Evolutionary conservation across 2,888 invertebrate genomes (phyloP), one percentile per base, ranked within the genome.

Genomic region (Caradrina kadenii): DNA sequence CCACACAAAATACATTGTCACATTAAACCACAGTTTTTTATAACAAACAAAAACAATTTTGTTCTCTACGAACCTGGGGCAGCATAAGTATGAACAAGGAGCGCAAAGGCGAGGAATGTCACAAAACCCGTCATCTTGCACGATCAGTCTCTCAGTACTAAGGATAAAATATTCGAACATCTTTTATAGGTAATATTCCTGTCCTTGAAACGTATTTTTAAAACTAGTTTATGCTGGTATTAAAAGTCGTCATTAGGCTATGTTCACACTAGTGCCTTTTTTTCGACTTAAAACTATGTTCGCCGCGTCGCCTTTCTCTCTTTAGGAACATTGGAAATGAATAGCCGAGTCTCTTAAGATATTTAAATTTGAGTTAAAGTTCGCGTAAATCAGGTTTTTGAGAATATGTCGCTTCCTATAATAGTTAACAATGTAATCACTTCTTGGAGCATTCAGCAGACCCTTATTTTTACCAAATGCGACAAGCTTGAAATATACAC

Each of bases 81-180:
- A n/a, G 73, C 49, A 1, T n/a, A 17, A 7, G 49, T n/a, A 10
- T 49, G 17, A 2, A 26, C n/a, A 31, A 72, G 17, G 4, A 72
- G 11, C 17, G 17, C 2, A 1, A 45, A 0, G 5, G 39, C 3
- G 8, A 72, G 6, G 26, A 61, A 72, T 4, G n/a, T 15, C 39
- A 61, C 31, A 42, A 19, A 31, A 21, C n/a, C 13, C 15, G 19
- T 17, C 72, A 70, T 70, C 39, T 72, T 42, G 45, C 11, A 39
- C 35, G 21, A 54, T 39, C 15, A 42, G 60, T 60, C 22, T 48
- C n/a, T 0, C 45, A 7, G 59, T 26, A 69, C 35, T 69, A 13
- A 53, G 5, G 17, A 39, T 1, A 11, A 59, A 71, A 58, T 53
- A 71, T 19, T 0, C 17, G 19, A 15, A 26, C 61, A 53, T 48